Evolutionary conservation across 2,113 vertebrate genomes (phyloP).

Genomic region (Sinocyclocheilus grahami): DNA sequence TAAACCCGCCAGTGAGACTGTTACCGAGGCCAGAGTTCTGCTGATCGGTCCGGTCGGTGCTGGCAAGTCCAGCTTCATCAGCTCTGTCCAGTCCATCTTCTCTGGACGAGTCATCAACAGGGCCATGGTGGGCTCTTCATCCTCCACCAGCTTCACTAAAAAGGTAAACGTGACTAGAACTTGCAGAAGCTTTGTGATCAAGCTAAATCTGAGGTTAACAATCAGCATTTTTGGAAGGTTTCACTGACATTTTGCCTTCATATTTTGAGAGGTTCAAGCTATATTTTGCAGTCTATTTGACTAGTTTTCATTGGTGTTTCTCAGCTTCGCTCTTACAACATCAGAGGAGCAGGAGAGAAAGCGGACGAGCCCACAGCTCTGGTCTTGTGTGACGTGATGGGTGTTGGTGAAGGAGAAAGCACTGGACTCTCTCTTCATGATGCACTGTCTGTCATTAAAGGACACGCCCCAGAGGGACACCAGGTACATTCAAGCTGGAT

Average conservation of each 20-base stretch:
- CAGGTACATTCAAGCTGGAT: conserved; percentile 53
- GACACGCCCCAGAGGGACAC: conserved; percentile 73
- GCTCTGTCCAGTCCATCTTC: conserved; percentile 75
- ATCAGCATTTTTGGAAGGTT: background rate
- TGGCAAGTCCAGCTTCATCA: conserved; percentile 78
- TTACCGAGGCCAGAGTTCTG: conserved; percentile 66
- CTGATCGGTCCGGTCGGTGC: conserved; percentile 69
- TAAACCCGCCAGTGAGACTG: conserved; percentile 52
- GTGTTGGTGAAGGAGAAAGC: conserved; percentile 63
- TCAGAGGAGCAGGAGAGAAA: conserved; percentile 40
- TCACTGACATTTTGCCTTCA: no score
- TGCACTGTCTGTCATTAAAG: conserved; percentile 69
- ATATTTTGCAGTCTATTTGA: background rate
- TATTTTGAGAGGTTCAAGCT: background rate
- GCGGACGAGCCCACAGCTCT: conserved; percentile 49
- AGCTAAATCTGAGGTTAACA: background rate
- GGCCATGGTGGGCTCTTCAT: conserved; percentile 73
- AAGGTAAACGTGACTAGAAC: conserved; percentile 64
- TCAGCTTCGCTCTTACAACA: conserved; percentile 71
- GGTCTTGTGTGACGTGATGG: conserved; percentile 70
- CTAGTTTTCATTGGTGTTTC: background rate
- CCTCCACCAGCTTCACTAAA: conserved; percentile 70
- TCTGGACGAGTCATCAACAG: conserved; percentile 70
- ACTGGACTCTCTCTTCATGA: conserved; percentile 69
- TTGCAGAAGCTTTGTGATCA: background rate